Conservation (phyloP, 2,113 vertebrate genomes). For the Mormyrus lacerda region DNA sequence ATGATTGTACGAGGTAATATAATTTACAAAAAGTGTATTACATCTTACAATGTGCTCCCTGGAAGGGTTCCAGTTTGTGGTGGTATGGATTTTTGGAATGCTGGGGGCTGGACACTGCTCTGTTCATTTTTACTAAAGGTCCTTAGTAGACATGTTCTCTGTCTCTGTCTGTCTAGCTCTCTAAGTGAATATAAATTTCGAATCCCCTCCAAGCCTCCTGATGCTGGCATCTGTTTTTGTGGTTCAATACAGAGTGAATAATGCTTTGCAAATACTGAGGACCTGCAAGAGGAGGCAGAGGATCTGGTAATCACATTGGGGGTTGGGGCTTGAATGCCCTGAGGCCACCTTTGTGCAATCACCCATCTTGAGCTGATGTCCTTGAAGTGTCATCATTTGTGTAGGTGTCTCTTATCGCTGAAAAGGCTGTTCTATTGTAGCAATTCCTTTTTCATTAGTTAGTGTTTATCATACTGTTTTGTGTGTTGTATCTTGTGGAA, state of each 20-base stretch:
- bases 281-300: background rate
- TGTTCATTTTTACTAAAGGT: background rate
- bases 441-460: background rate
- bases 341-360: background rate
- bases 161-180: constrained; percentile 11
- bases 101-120: background rate
- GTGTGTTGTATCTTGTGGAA: background rate
- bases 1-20: constrained; percentile 61
- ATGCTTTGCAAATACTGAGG: background rate
- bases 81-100: constrained; percentile 20
- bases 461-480: background rate
- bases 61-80: constrained; percentile 43
- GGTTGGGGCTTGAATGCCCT: background rate
- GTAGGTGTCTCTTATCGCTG: background rate
- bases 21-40: constrained; percentile 57
- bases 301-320: background rate
- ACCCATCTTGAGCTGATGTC: background rate
- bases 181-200: constrained; percentile 8
- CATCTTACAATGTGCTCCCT: constrained; percentile 52
- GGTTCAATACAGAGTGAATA: background rate
- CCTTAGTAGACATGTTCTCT: background rate
- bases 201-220: background rate
- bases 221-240: background rate
- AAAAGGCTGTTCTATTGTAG: background rate
- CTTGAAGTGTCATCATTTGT: background rate